Evolutionary conservation across 2,797 vertebrate genomes (phyloP).

Genomic region (Aphelocoma californica): DNA sequence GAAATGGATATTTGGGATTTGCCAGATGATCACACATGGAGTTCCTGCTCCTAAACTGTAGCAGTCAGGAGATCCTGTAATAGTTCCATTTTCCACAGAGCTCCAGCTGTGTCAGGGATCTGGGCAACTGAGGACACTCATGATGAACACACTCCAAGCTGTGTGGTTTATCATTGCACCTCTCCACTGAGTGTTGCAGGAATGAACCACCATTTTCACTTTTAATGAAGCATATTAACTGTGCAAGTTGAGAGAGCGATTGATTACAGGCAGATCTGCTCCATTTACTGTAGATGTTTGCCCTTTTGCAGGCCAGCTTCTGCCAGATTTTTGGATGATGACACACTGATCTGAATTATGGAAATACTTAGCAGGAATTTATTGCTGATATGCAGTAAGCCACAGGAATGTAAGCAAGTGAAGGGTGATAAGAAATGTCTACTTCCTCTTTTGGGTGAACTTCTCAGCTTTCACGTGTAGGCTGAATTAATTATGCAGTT

Average conservation of each 20-base stretch:
- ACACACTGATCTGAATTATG: background rate
- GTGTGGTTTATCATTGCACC: accelerated
- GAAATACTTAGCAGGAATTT: constrained; percentile 8
- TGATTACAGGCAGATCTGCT: background rate
- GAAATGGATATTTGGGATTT: background rate
- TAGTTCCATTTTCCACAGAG: background rate
- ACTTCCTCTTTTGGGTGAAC: background rate
- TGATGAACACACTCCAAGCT: background rate
- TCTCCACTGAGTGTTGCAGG: background rate
- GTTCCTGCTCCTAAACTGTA: background rate
- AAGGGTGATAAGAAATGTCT: background rate
- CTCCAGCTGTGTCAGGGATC: background rate
- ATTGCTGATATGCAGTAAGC: background rate
- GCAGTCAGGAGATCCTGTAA: background rate
- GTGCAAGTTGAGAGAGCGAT: background rate
- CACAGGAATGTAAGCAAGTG: background rate
- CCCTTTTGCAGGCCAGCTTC: background rate
- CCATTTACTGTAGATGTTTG: background rate
- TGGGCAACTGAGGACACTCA: background rate
- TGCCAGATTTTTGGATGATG: background rate
- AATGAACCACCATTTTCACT: background rate
- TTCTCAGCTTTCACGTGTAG: background rate
- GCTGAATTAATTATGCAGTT: background rate
- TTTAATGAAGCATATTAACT: background rate
- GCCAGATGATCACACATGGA: background rate